Evolutionary conservation across 2,113 vertebrate genomes (phyloP).

Genomic region (Reinhardtius hippoglossoides): DNA sequence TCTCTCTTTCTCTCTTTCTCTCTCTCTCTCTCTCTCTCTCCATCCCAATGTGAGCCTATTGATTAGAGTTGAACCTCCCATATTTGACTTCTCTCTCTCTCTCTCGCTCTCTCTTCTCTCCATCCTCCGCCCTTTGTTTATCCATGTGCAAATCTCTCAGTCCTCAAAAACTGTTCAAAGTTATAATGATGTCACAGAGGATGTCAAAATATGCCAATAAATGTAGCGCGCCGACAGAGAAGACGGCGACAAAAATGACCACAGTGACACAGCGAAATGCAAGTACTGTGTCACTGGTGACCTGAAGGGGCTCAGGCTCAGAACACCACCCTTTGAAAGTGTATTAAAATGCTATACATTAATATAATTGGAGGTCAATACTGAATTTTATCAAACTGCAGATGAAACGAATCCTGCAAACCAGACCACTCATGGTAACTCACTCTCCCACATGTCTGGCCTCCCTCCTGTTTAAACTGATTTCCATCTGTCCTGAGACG

Average conservation of each 20-base stretch:
- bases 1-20: slow-evolving; percentile 1
- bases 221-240: neutral
- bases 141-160: neutral
- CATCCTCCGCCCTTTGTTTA: slow-evolving; percentile 23
- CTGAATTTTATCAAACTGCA: neutral
- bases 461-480: too few species aligned
- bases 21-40: slow-evolving; percentile 9
- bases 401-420: neutral
- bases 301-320: neutral
- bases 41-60: slow-evolving; percentile 42
- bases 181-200: neutral
- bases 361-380: too few species aligned
- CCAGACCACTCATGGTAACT: neutral
- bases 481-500: too few species aligned
- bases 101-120: neutral
- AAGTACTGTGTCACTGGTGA: neutral
- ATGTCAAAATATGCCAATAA: neutral
- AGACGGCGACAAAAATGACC: neutral
- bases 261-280: neutral
- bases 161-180: slow-evolving; percentile 16
- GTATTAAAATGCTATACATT: neutral
- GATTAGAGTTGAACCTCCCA: slow-evolving; percentile 46
- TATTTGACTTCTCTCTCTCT: slow-evolving; percentile 7
- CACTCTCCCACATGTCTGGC: neutral
- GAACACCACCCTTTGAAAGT: neutral